Base-by-base conservation (phyloP, 2,888 invertebrate genomes). In the Eumerus sabulonum region DNA sequence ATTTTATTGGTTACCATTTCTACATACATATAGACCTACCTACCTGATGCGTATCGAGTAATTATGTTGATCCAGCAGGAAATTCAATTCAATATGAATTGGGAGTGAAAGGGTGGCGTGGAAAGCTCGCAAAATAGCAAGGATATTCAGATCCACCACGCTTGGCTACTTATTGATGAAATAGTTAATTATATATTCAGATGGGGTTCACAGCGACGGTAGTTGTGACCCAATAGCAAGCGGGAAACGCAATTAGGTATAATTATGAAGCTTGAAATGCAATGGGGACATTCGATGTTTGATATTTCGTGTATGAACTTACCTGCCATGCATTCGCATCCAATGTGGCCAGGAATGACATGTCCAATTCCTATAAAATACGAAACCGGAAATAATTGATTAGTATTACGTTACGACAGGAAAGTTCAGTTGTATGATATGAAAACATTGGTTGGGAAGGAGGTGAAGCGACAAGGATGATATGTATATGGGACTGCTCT, bases 291-390 rank as follows among this genome's bases (percentile, higher is more conserved):
- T 38, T 54, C 60, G 42, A 42, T 17, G 56, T 17, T 57, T 14
- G 42, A 57, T n/a, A 19, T 40, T 27, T 36, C 16, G 59, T 68
- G 40, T 36, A 70, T 16, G 50, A 66, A 84, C 86, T 88, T 88
- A 90, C 90, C 90, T 90, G 90, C 90, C 90, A 90, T 82, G 90
- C 90, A 85, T 90, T 90, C 77, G 90, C 89, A 85, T 90, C 90
- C 84, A 90, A 85, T 81, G 90, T 90, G 82, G 90, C 90, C 84
- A 90, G 87, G 86, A 90, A 90, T 82, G 90, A 90, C 90, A 90
- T 90, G 85, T 88, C 88, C 86, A 88, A 86, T 85, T 88, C 88
- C 88, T 88, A 84, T 71, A 85, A 66, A 74, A 79, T 19, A 71
- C 57, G 4, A 3, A 77, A 67, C 16, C 38, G 57, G 62, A 77